These are phyloP conservation scores for Pteropus alecto DNA, from an alignment of 2,113 vertebrate genomes.

Conservation along the genomic window DNA sequence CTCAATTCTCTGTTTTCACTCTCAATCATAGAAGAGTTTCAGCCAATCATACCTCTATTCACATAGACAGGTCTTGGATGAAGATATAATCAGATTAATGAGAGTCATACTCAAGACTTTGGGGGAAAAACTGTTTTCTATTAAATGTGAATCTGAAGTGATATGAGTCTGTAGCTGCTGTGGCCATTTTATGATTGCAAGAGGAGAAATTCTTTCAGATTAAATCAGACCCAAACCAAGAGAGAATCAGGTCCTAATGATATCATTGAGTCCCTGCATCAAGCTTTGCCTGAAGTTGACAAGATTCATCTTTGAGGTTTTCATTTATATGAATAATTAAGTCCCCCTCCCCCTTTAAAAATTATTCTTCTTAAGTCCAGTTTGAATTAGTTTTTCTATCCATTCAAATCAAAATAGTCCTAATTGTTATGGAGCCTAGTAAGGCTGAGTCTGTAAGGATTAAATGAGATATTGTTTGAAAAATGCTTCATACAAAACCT, in stretches of 20 bases:
- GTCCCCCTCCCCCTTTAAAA: neutral
- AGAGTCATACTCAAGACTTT: neutral
- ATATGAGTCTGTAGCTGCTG: neutral
- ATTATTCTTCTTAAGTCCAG: neutral
- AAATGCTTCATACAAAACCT: neutral
- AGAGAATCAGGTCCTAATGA: neutral
- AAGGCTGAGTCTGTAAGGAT: neutral
- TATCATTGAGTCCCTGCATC: neutral
- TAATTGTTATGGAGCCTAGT: neutral
- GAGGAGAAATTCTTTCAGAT: neutral
- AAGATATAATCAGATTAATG: neutral
- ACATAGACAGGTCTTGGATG: neutral
- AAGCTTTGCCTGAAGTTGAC: neutral
- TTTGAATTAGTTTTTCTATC: neutral
- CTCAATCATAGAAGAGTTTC: neutral
- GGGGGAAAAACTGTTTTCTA: neutral
- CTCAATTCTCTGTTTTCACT: neutral
- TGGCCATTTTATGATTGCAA: neutral
- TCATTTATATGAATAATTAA: neutral
- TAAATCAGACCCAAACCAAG: neutral
- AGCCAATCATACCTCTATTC: neutral
- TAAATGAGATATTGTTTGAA: conserved; percentile 37
- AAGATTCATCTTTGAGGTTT: neutral
- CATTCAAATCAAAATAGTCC: neutral
- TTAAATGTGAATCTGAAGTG: neutral